A percentile compares a stretch with the other conserved stretches of the same genome.
These are phyloP conservation scores for Leptogaster cylindrica DNA, from an alignment of 2,888 invertebrate species.

Conservation along the genomic window DNA sequence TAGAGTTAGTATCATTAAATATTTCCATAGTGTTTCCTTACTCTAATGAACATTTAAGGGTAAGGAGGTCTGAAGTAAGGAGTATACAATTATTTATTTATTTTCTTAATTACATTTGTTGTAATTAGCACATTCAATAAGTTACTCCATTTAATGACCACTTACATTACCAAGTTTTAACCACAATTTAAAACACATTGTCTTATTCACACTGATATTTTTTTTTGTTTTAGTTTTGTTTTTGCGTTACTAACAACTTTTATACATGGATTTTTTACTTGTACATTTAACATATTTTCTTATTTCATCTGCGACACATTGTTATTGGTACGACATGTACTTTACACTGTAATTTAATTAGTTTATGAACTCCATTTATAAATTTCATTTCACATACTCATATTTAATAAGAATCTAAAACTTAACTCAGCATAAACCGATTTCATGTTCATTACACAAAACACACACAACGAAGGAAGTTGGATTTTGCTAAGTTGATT, in stretches of 20 bases:
- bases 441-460: slow-evolving; percentile 11
- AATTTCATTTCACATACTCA: slow-evolving; percentile 14
- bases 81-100: slow-evolving; percentile 22
- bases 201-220: slow-evolving; percentile 33
- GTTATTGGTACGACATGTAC: slow-evolving; percentile 10
- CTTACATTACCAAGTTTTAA: background rate
- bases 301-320: slow-evolving; percentile 18
- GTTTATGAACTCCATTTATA: background rate
- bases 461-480: slow-evolving; percentile 10
- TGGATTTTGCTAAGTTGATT: slow-evolving; percentile 7
- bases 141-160: background rate
- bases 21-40: background rate
- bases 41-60: slow-evolving; percentile 29
- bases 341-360: slow-evolving; percentile 3
- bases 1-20: slow-evolving; percentile 3
- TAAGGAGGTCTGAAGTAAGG: slow-evolving; percentile 18
- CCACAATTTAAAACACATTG: slow-evolving; percentile 29
- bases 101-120: background rate
- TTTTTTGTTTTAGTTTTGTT: background rate
- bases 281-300: slow-evolving; percentile 27
- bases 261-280: slow-evolving; percentile 26
- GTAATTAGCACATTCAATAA: slow-evolving; percentile 15
- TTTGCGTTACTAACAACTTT: slow-evolving; percentile 4
- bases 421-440: slow-evolving; percentile 1
- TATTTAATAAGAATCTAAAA: slow-evolving; percentile 3